Percentiles rank a stretch among this genome's conserved stretches.
phyloP scores from a whole-genome alignment of 2,888 invertebrate species.

The Thereva nobilitata region DNA sequence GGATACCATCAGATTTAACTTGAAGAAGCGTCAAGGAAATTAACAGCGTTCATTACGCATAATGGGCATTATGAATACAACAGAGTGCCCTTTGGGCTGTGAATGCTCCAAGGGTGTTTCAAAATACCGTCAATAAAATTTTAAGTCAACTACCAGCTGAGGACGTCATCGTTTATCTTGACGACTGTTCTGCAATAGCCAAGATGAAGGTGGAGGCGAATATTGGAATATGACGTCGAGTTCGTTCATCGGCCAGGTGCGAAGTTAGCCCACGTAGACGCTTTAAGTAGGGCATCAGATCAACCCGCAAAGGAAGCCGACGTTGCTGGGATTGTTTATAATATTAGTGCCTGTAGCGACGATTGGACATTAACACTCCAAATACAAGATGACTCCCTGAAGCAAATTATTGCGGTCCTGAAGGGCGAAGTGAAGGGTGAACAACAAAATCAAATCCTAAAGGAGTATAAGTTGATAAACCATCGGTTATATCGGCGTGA shows the following conservation, averaged over 20 bases:
- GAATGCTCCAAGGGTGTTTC: conserved; percentile 25
- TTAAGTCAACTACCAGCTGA: background rate
- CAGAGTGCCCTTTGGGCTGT: conserved; percentile 26
- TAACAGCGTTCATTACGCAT: background rate
- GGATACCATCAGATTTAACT: too few species aligned
- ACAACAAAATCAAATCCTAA: background rate
- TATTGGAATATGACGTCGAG: conserved; percentile 13
- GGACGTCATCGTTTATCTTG: conserved; percentile 37
- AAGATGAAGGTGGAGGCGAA: background rate
- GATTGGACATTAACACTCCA: conserved; percentile 17
- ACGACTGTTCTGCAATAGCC: conserved; percentile 31
- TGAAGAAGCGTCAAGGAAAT: too few species aligned
- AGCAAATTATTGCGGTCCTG: background rate
- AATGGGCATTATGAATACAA: conserved; percentile 26
- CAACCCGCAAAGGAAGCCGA: conserved; percentile 14
- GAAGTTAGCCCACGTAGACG: conserved; percentile 40
- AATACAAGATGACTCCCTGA: background rate
- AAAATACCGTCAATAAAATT: conserved; percentile 5
- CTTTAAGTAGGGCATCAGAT: conserved; percentile 37
- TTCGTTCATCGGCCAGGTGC: conserved; percentile 38
- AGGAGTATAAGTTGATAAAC: background rate
- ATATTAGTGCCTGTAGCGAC: background rate
- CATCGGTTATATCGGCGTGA: conserved; percentile 7
- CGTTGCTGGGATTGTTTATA: background rate
- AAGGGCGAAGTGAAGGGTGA: background rate